Evolutionary conservation across 1,140 invertebrate genomes (phyloP), one percentile per base, ranked within the genome.

Genomic region (Drosophila varians): DNA sequence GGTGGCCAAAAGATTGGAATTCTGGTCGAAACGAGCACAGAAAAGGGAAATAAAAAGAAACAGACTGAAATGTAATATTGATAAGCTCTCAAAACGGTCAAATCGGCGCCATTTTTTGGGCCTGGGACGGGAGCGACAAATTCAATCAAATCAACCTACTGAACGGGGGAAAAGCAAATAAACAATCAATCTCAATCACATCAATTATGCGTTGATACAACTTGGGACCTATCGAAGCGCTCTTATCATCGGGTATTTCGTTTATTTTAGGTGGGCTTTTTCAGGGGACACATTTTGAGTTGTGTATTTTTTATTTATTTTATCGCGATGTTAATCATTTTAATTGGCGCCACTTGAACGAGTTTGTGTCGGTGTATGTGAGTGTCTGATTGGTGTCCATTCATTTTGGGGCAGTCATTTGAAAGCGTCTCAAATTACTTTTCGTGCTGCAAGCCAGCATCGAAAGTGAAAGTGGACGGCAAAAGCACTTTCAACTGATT

Each of bases 111-210:
- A 46, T 58, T 56, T 57, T 40, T 53, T 26, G 45, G 45, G 38
- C 54, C 36, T 70, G 77, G 61, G 56, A 52, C 60, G 54, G 34
- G 19, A 47, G 46, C 58, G 68, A 53, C 57, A 52, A 62, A 52
- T 71, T 60, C 68, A 71, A 71, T 71, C 68, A 71, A 71, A 71
- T 71, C 54, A 60, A 31, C 18, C 42, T 57, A 40, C 26, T 26
- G 62, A 74, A 70, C 61, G 51, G 64, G 74, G 74, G 61, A 40
- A 55, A 47, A 69, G 74, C 76, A 86, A 84, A 86, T 80, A 86
- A 86, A 86, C 77, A 86, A 86, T 86, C 80, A 86, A 86, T 74
- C 82, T 77, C 82, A 87, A 86, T 86, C 80, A 86, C 80, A 86
- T 87, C 80, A 87, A 86, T 86, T 86, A 87, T 87, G 82, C 76